Evolutionary conservation across 1,140 invertebrate species (phyloP), one percentile per base, ranked within the genome.

Genomic region (Atopsyche davidsoni): DNA sequence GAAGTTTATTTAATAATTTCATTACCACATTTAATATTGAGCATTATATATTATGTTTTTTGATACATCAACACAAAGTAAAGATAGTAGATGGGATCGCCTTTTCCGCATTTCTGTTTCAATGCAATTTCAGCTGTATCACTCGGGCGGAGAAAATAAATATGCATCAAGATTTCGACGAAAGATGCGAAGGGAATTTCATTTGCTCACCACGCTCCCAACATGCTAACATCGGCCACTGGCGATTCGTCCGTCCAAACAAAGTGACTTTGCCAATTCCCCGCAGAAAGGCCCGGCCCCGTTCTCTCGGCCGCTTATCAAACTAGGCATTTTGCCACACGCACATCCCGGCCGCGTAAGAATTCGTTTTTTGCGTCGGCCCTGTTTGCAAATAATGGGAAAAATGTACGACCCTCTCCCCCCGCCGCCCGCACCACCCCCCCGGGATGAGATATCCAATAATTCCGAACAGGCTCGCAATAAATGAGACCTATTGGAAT

Each of bases 401-500:
- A 55, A 55, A 55, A 55, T 35, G 25, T 23, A 9, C 42, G 36
- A 24, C 13, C 25, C 51, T 13, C 17, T 17, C 24, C 28, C 25
- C 23, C 34, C 34, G 7, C 9, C 34, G 17, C 14, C 19, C 2
- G 13, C 17, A 2, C 24, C n/a, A 28, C 24, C 2, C 25, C n/a
- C 19, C 19, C 24, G 53, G 43, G 46, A 39, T 25, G 46, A 45
- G 54, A 51, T 53, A 53, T 53, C 55, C 46, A 53, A 57, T 57
- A 57, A 57, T 57, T 57, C 55, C 55, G 51, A 57, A 57, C 55
- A 57, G 53, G 55, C 51, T 57, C 55, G 46, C 46, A 53, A 53
- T 57, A 57, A 57, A 57, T 57, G 55, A 57, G 55, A 57, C 46
- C 55, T 53, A 57, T 57, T 46, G 55, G 55, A 57, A 57, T 57